A percentile compares a stretch with the other conserved stretches of the same genome.
Conservation (phyloP, 2,888 invertebrate genomes). For the Malacosoma neustria region DNA sequence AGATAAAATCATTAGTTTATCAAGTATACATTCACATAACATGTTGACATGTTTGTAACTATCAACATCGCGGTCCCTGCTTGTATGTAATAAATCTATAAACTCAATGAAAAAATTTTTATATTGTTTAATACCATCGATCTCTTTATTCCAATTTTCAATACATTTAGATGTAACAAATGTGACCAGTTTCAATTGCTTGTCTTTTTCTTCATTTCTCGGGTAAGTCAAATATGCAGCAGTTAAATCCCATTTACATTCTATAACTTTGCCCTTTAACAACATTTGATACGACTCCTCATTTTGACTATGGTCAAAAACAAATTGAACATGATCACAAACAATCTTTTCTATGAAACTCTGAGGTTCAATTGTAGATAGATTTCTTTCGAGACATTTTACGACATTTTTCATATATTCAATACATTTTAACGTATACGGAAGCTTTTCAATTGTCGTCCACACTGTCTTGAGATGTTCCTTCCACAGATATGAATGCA, state of each 20-base stretch:
- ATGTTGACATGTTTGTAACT: conserved; percentile 13
- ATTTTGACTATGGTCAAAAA: conserved; percentile 16
- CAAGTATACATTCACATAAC: conserved; percentile 20
- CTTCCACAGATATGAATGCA: conserved; percentile 22
- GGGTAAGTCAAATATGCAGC: conserved; percentile 17
- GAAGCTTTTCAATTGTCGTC: conserved; percentile 25
- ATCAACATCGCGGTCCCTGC: too few species aligned
- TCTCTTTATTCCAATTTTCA: conserved; percentile 15
- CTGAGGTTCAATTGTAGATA: conserved; percentile 5
- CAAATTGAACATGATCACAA: conserved; percentile 21
- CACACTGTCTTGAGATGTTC: conserved; percentile 26
- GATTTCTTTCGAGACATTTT: conserved; percentile 11
- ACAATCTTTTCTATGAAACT: conserved; percentile 22
- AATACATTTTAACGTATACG: conserved; percentile 21
- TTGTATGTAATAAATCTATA: conserved; percentile 10
- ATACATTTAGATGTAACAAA: conserved; percentile 17
- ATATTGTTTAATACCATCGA: conserved; percentile 9
- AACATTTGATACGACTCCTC: conserved; percentile 2
- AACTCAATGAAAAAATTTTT: conserved; percentile 16
- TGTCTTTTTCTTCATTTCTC: conserved; percentile 10
- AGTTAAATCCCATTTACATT: conserved; percentile 25
- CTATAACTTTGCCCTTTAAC: conserved; percentile 11
- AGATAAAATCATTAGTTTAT: conserved; percentile 13
- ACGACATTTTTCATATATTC: conserved; percentile 19
- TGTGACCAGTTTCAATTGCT: conserved; percentile 14